phyloP scores from a whole-genome alignment of 2,113 vertebrate species.

The Notiomystis cincta region DNA sequence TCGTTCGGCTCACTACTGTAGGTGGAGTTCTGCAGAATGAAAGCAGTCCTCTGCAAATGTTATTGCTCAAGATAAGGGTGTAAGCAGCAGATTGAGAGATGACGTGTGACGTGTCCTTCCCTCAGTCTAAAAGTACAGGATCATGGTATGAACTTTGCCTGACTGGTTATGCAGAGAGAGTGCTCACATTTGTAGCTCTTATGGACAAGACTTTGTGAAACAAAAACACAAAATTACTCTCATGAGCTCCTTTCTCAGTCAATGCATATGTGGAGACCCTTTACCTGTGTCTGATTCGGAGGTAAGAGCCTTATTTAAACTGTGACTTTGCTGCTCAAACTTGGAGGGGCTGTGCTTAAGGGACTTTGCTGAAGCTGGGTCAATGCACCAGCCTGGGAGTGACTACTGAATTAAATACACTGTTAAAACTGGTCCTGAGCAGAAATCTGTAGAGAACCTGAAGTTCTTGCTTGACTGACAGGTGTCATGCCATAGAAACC shows the following conservation, averaged over 20 bases:
- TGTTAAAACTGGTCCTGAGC: not conserved
- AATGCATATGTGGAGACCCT: conserved; percentile 76
- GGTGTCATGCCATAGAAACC: not conserved
- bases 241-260: conserved; percentile 77
- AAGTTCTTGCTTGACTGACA: not conserved
- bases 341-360: not conserved
- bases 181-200: not conserved
- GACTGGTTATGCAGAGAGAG: not conserved
- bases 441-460: not conserved
- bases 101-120: conserved; percentile 43
- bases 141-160: conserved; percentile 34
- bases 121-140: conserved; percentile 63
- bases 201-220: not conserved
- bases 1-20: not conserved
- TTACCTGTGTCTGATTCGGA: conserved; percentile 65
- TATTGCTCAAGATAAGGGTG: conserved; percentile 65
- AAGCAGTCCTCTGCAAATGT: conserved; percentile 25
- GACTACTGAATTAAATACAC: not conserved
- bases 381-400: not conserved
- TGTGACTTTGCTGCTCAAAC: not conserved
- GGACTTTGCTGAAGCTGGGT: not conserved
- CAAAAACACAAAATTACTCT: conserved; percentile 37
- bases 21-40: conserved; percentile 20
- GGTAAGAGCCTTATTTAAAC: conserved; percentile 67
- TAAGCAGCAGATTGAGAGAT: conserved; percentile 43